Percentiles rank a stretch among this genome's conserved stretches.
Conservation (phyloP, 2,113 vertebrate species). For the Daubentonia madagascariensis region DNA sequence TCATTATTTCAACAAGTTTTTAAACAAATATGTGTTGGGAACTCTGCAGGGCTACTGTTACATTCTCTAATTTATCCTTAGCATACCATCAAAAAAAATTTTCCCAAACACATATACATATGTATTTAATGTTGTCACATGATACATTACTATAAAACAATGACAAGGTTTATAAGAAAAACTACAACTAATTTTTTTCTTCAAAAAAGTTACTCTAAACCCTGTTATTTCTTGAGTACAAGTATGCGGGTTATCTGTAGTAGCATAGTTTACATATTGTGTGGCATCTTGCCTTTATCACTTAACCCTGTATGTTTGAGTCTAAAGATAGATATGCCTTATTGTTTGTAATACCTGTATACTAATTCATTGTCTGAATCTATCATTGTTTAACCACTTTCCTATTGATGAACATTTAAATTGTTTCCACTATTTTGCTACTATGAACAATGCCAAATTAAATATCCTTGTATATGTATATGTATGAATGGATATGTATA, state of each 20-base stretch:
- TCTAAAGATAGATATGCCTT: not conserved
- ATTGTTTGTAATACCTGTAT: not conserved
- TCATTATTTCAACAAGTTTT: not conserved
- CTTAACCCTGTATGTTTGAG: not conserved
- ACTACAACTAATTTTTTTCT: not conserved
- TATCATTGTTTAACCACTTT: not conserved
- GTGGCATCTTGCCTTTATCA: not conserved
- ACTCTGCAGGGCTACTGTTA: not conserved
- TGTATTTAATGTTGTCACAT: not conserved
- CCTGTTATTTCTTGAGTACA: not conserved
- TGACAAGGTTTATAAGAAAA: not conserved
- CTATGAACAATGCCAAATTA: not conserved
- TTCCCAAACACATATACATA: not conserved
- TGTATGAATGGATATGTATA: not conserved
- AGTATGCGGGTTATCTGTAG: not conserved
- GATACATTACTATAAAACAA: not conserved
- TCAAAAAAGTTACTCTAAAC: not conserved
- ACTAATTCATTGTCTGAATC: not conserved
- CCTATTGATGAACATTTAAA: not conserved
- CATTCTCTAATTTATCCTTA: not conserved
- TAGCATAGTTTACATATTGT: not conserved
- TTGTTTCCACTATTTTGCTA: not conserved
- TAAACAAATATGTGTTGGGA: not conserved
- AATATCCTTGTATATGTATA: not conserved
- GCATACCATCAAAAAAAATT: not conserved